Conservation (phyloP, 2,113 vertebrate genomes). For the Pygoscelis antarcticus region DNA sequence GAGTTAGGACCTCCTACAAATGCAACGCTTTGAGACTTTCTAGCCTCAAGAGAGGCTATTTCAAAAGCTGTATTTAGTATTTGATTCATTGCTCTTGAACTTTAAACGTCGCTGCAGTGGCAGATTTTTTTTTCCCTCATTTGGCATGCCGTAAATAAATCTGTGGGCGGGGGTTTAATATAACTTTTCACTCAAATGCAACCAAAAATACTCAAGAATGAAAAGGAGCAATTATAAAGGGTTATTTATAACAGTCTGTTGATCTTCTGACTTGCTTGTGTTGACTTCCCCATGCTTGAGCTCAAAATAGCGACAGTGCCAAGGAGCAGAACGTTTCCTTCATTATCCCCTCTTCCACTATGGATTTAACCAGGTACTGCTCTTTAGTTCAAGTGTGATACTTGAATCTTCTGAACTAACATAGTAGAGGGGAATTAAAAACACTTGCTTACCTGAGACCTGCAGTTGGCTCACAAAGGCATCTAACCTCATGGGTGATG, state of each 20-base stretch:
- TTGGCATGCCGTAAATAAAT: background rate
- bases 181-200: background rate
- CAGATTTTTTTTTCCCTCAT: background rate
- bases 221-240: background rate
- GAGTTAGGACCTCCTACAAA: background rate
- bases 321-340: background rate
- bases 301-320: background rate
- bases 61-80: background rate
- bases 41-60: background rate
- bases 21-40: background rate
- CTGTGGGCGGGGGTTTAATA: background rate
- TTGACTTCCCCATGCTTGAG: background rate
- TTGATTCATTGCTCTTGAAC: background rate
- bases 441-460: too few species aligned
- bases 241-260: background rate
- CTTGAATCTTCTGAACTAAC: background rate
- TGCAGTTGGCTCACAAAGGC: background rate
- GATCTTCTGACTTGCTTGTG: background rate
- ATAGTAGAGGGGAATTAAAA: background rate
- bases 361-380: background rate
- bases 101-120: background rate
- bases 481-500: fast-evolving
- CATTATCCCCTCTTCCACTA: fast-evolving
- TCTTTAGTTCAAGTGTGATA: background rate
- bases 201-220: background rate